Conservation (phyloP, 2,113 vertebrate genomes). For the Lagopus muta region DNA sequence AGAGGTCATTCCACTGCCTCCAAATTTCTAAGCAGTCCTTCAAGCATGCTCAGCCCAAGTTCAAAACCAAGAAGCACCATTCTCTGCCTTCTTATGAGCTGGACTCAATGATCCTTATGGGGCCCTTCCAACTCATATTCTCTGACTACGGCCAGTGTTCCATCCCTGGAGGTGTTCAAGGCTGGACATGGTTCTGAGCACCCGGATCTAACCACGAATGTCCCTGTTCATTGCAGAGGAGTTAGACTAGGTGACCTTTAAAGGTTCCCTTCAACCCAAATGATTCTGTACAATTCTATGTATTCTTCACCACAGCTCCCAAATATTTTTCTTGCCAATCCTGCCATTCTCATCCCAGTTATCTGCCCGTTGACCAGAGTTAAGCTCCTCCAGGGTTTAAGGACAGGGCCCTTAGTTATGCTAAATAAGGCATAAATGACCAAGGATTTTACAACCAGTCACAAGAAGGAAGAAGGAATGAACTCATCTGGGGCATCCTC, state of each 20-base stretch:
- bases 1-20: background rate
- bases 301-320: background rate
- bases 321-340: background rate
- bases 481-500: background rate
- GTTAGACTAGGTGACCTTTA: no score
- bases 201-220: no score
- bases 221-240: no score
- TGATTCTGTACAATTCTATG: background rate
- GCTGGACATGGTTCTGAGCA: no score
- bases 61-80: background rate
- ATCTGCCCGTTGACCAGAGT: background rate
- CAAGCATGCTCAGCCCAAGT: background rate
- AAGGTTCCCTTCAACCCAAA: no score
- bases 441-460: background rate
- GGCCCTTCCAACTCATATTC: no score
- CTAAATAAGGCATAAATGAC: background rate
- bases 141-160: no score
- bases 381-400: background rate
- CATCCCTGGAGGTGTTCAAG: no score
- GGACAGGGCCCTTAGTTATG: background rate
- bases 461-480: background rate
- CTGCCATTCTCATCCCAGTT: background rate
- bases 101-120: no score
- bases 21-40: background rate
- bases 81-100: background rate